These are phyloP conservation scores for Drosophila kohkoa DNA, from an alignment of 1,140 invertebrate species.

Conservation along the genomic window DNA sequence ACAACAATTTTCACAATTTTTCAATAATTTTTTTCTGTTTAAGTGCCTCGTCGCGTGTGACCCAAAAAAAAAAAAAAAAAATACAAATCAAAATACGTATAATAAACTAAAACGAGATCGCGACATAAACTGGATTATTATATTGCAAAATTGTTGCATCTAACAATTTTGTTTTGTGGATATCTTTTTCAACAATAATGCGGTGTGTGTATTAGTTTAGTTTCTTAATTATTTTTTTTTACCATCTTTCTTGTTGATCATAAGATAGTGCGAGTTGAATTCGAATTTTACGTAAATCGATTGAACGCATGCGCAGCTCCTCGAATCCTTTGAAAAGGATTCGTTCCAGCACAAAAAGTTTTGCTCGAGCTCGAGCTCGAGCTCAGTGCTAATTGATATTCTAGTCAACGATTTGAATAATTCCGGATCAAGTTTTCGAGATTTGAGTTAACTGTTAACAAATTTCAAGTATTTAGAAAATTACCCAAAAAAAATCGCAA, in stretches of 20 bases:
- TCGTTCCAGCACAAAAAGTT: background rate
- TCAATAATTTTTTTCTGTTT: constrained; percentile 52
- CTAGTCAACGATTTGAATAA: constrained; percentile 12
- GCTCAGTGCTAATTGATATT: constrained; percentile 16
- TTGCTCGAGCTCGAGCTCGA: background rate
- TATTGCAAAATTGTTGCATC: constrained; percentile 37
- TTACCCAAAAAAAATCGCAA: constrained; percentile 6
- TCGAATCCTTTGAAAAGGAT: background rate
- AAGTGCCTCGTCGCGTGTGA: constrained; percentile 49
- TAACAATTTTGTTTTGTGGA: constrained; percentile 29
- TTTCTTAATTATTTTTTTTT: constrained; percentile 28
- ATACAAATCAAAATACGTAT: no score
- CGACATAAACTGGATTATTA: constrained; percentile 35
- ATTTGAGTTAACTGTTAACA: constrained; percentile 44
- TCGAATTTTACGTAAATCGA: constrained; percentile 1
- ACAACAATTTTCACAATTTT: background rate
- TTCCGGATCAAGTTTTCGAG: constrained; percentile 6
- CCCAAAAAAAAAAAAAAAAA: constrained; percentile 13
- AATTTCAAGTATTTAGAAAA: constrained; percentile 36
- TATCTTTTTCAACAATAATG: constrained; percentile 68
- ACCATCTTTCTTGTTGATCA: no score
- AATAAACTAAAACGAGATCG: constrained; percentile 14
- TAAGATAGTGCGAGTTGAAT: background rate
- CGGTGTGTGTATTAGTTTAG: constrained; percentile 80
- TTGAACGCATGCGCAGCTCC: background rate